Percentiles rank a stretch among this genome's conserved stretches.
Evolutionary conservation across 2,888 invertebrate species (phyloP).

Genomic region (Teleiodes luculella): DNA sequence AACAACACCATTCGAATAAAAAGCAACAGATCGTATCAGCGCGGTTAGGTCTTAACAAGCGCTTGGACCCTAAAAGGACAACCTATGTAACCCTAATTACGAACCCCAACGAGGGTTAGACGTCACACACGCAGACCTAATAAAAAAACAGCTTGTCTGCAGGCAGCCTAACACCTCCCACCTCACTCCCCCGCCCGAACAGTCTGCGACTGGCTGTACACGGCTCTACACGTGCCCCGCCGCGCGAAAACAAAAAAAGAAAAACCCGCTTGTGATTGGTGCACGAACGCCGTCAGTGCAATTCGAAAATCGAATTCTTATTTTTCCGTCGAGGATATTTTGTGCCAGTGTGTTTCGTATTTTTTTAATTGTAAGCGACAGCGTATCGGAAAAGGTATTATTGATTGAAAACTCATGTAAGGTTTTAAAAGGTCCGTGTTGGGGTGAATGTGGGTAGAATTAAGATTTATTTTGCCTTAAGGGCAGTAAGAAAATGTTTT

Average conservation of each 20-base stretch:
- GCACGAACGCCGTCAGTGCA: background rate
- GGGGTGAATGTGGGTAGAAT: constrained; percentile 1
- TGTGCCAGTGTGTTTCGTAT: constrained; percentile 7
- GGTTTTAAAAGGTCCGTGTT: constrained; percentile 10
- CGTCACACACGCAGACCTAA: constrained; percentile 9
- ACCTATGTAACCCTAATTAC: constrained; percentile 8
- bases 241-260: constrained; percentile 6
- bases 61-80: background rate
- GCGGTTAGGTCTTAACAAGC: background rate
- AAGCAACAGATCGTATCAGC: background rate
- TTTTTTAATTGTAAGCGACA: background rate
- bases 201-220: constrained; percentile 15
- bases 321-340: constrained; percentile 5
- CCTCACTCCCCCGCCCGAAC: constrained; percentile 9
- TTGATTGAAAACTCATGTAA: constrained; percentile 9
- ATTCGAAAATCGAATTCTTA: constrained; percentile 7
- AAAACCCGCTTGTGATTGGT: constrained; percentile 9
- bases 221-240: constrained; percentile 8
- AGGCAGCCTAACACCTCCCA: constrained; percentile 8
- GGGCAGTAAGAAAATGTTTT: background rate
- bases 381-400: constrained; percentile 7
- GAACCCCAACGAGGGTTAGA: constrained; percentile 1
- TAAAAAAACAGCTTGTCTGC: constrained; percentile 10
- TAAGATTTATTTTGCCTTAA: constrained; percentile 2
- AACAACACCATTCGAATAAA: too few species aligned